These are phyloP conservation scores for Ruditapes philippinarum DNA, from an alignment of 1,140 invertebrate species.

Conservation along the genomic window DNA sequence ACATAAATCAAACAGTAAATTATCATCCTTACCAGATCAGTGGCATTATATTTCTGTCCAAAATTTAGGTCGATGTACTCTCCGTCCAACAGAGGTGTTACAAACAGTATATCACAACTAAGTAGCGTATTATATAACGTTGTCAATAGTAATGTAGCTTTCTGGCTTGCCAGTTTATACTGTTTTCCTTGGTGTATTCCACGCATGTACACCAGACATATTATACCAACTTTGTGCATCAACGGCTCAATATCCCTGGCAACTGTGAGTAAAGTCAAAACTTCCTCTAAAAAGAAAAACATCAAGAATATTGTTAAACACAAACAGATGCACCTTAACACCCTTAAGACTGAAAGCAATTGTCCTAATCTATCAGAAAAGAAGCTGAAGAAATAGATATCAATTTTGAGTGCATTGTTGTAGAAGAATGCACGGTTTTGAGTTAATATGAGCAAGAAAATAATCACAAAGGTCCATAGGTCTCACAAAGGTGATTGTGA, in stretches of 20 bases:
- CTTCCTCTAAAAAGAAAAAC: constrained; percentile 70
- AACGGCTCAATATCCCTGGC: constrained; percentile 66
- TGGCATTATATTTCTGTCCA: not conserved
- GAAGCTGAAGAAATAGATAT: too few species aligned
- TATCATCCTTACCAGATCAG: constrained; percentile 65
- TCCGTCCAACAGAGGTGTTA: not conserved
- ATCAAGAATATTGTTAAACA: too few species aligned
- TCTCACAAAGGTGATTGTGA: too few species aligned
- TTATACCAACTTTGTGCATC: constrained; percentile 69
- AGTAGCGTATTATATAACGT: constrained; percentile 74
- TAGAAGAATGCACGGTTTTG: too few species aligned
- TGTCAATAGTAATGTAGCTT: constrained; percentile 74
- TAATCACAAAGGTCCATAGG: too few species aligned
- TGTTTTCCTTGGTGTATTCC: constrained; percentile 68
- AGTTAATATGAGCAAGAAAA: too few species aligned
- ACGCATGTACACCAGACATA: constrained; percentile 73
- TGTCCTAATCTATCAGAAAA: too few species aligned
- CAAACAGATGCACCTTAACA: too few species aligned
- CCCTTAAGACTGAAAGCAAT: too few species aligned
- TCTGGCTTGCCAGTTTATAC: constrained; percentile 62
- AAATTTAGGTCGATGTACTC: not conserved
- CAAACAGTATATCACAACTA: constrained; percentile 64
- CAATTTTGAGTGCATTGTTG: too few species aligned
- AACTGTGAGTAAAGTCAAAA: constrained; percentile 69
- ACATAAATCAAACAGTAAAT: too few species aligned